phyloP scores from a whole-genome alignment of 37 sponge, comb jelly and placozoan genomes.

The Lycopodina hypogea region DNA sequence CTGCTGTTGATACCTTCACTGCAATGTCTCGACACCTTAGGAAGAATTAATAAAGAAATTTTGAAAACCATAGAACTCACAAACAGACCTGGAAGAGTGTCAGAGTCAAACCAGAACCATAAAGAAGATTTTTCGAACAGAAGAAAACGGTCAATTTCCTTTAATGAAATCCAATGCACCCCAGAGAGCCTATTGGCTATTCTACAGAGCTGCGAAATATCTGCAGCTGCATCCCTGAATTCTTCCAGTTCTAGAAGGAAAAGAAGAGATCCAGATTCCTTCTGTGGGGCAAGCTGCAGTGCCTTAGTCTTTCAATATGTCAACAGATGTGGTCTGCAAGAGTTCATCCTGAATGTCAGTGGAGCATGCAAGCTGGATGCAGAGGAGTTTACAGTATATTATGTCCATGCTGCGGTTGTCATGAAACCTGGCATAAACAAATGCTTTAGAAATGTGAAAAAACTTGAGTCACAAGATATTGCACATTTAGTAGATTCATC shows the following conservation, averaged over 20 bases:
- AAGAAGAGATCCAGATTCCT: neutral
- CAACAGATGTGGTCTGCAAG: neutral
- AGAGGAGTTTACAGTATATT: neutral
- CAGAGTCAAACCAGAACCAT: too few species aligned
- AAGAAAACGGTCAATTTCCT: neutral
- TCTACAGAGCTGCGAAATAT: neutral
- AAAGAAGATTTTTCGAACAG: too few species aligned
- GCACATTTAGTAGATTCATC: neutral
- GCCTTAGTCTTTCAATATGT: neutral
- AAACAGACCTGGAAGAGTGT: too few species aligned
- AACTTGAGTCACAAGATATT: too few species aligned
- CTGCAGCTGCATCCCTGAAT: neutral
- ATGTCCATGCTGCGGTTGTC: neutral
- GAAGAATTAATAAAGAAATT: too few species aligned
- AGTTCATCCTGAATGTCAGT: neutral
- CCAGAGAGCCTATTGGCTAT: neutral
- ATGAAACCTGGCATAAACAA: too few species aligned
- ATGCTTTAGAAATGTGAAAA: neutral
- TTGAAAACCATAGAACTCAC: too few species aligned
- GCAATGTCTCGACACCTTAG: too few species aligned
- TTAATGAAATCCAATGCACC: neutral
- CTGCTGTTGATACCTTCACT: too few species aligned
- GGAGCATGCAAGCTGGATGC: neutral
- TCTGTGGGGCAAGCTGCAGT: slow-evolving; percentile 4
- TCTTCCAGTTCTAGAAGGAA: neutral